These are phyloP conservation scores for Scortum barcoo DNA, from an alignment of 2,113 vertebrate species.

Conservation along the genomic window DNA sequence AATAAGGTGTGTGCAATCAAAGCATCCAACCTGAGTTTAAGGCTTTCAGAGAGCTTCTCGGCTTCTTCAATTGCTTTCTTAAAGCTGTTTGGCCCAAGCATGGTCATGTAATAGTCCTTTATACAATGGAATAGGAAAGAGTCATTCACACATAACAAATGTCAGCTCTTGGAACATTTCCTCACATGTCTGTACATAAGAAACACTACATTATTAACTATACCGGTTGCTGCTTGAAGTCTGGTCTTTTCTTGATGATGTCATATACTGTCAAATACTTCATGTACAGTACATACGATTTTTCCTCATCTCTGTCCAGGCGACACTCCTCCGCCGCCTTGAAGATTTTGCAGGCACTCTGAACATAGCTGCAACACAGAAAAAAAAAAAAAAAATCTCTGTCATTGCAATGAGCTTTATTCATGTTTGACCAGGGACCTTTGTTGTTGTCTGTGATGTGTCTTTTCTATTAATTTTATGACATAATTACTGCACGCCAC, in stretches of 20 bases:
- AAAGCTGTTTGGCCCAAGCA: conserved; percentile 92
- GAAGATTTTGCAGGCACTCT: conserved; percentile 96
- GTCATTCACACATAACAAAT: neutral
- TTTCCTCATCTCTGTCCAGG: conserved; percentile 96
- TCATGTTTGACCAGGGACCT: neutral
- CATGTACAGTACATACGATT: conserved; percentile 97
- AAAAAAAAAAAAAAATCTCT: neutral
- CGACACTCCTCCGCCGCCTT: conserved; percentile 95
- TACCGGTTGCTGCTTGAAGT: conserved; percentile 97
- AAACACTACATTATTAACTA: conserved; percentile 11
- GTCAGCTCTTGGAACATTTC: neutral
- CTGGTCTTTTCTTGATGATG: conserved; percentile 93
- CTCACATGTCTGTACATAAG: neutral
- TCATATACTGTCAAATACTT: conserved; percentile 95
- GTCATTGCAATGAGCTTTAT: neutral
- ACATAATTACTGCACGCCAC: too few species aligned
- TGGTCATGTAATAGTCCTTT: conserved; percentile 92
- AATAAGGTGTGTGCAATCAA: neutral
- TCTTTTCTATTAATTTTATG: neutral
- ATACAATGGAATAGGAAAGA: conserved; percentile 7
- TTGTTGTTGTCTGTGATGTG: neutral
- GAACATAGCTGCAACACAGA: conserved; percentile 89
- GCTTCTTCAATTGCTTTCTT: conserved; percentile 98
- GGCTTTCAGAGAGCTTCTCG: conserved; percentile 96
- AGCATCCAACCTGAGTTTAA: conserved; percentile 89